Evolutionary conservation across 2,888 invertebrate genomes (phyloP), one percentile per base, ranked within the genome.

Genomic region (Bursaphelenchus okinawaensis): DNA sequence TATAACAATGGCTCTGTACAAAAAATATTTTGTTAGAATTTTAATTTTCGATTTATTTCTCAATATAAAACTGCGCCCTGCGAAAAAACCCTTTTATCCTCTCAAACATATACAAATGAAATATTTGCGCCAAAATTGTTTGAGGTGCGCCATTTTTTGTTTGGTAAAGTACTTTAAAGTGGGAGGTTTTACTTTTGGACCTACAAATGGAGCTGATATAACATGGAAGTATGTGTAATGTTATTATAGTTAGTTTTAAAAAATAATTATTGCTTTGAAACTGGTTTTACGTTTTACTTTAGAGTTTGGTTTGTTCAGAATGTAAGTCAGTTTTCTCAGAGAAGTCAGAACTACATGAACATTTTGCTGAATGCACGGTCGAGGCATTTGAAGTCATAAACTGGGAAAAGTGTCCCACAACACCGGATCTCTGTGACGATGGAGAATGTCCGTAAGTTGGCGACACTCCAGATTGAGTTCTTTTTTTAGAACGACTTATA

Each of bases 401-500:
- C 40, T 40, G 40, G 40, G 40, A 40, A 4, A 1, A 40, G 12
- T 40, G 12, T 4, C n/a, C 40, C n/a, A 12, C 40, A 56, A 6
- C 20, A n/a, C 12, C 9, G 2, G n/a, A 9, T 16, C 16, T 56
- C 26, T 19, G n/a, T 19, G 56, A 56, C 19, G 24, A 26, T 24
- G 56, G 56, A 19, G 56, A 24, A 19, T 56, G 56, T 24, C 56
- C 56, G 56, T 56, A 4, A 56, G 56, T 56, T 4, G 20, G n/a
- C 8, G 8, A n/a, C n/a, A 9, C 26, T 19, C 27, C 19, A 26
- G n/a, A 27, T 19, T 56, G 20, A 4, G n/a, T 24, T 56, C 20
- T 7, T 24, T 24, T 19, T 56, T 56, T 27, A 56, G 56, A 24
- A 12, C 26, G 3, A 24, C n/a, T 24, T 56, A 56, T 19, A 24